Conservation (phyloP, 1,140 invertebrate species). For the Lineus longissimus region DNA sequence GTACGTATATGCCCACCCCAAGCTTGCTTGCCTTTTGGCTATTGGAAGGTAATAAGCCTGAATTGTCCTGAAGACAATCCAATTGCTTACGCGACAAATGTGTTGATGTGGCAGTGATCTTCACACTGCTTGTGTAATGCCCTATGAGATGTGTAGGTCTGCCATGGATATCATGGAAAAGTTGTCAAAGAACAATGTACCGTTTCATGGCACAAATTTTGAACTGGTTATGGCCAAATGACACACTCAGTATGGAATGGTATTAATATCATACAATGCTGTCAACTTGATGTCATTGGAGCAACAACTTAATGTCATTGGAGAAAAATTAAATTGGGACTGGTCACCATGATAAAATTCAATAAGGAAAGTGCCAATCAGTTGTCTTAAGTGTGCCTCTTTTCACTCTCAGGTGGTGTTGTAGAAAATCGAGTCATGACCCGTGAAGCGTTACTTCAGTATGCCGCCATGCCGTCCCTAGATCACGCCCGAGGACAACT, state of each 20-base stretch:
- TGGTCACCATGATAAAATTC: background rate
- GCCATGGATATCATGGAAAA: no score
- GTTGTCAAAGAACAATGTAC: no score
- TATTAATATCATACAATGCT: no score
- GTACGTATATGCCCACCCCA: background rate
- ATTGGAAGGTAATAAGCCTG: background rate
- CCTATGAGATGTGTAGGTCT: no score
- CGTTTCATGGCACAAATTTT: no score
- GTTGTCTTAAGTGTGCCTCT: background rate
- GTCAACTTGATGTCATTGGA: background rate
- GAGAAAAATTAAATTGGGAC: no score
- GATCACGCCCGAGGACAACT: background rate
- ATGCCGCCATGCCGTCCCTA: background rate
- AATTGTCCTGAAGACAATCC: no score
- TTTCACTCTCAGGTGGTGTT: background rate
- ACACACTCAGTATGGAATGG: no score
- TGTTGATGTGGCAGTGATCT: no score
- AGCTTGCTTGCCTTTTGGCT: background rate
- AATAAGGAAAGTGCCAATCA: background rate
- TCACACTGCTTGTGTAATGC: no score
- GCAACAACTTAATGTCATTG: background rate
- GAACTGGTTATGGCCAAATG: no score
- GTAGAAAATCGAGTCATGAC: background rate
- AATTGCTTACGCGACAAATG: no score
- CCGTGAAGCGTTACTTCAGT: background rate